A percentile compares a stretch with the other conserved stretches of the same genome.
These are phyloP conservation scores for Drosophila leonis DNA, from an alignment of 2,888 invertebrate genomes.

Conservation along the genomic window DNA sequence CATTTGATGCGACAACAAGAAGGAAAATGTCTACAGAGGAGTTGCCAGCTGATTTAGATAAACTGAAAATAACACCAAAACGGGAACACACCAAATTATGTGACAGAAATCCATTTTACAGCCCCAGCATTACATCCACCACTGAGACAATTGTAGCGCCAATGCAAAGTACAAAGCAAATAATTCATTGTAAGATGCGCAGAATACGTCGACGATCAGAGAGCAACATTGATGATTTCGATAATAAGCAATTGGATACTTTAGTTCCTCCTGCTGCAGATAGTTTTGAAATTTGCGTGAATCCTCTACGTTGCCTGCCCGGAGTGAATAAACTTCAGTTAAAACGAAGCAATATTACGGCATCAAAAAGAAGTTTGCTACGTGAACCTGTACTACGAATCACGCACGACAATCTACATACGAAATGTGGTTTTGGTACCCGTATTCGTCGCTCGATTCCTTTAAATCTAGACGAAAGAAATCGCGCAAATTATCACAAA, in stretches of 20 bases:
- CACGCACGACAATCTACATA: slow-evolving; percentile 48
- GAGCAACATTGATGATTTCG: slow-evolving; percentile 74
- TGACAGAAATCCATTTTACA: slow-evolving; percentile 81
- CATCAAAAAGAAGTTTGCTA: slow-evolving; percentile 56
- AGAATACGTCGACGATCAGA: slow-evolving; percentile 75
- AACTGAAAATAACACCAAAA: slow-evolving; percentile 87
- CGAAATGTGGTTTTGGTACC: slow-evolving; percentile 39
- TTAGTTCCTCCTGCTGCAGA: slow-evolving; percentile 19
- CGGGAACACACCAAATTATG: slow-evolving; percentile 74
- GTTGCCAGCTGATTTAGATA: slow-evolving; percentile 87
- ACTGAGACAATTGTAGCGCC: slow-evolving; percentile 13
- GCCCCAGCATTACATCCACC: slow-evolving; percentile 24
- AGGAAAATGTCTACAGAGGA: slow-evolving; percentile 84
- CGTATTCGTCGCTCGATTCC: slow-evolving; percentile 36
- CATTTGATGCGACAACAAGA: not conserved
- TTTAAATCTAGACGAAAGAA: slow-evolving; percentile 43
- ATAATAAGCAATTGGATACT: slow-evolving; percentile 50
- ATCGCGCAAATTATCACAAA: slow-evolving; percentile 32
- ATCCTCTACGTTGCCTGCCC: slow-evolving; percentile 38
- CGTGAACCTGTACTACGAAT: slow-evolving; percentile 73
- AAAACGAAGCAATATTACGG: slow-evolving; percentile 50
- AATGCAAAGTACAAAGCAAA: slow-evolving; percentile 30
- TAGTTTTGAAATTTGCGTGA: slow-evolving; percentile 36
- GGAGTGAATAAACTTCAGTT: slow-evolving; percentile 66
- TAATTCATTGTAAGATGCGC: slow-evolving; percentile 63